Evolutionary conservation across 2,888 invertebrate genomes (phyloP), one percentile per base, ranked within the genome.

Genomic region (Phaedon cochleariae): DNA sequence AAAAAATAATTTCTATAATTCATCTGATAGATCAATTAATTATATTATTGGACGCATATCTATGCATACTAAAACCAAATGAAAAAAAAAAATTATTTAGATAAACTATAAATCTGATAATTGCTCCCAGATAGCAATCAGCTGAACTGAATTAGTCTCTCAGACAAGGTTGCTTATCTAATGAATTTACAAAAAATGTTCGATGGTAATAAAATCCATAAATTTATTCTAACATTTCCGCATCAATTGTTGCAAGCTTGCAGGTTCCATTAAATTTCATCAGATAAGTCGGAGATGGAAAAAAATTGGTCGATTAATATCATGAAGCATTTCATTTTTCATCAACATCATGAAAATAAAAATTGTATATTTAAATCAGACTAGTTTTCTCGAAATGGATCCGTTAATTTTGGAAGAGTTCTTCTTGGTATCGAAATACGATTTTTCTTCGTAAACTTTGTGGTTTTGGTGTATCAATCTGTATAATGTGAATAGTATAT

Each of bases 71-170:
- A 34, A 9, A 34, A 34, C 1, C 31, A 34, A 4, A 41, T 6
- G 15, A 15, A 3, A 41, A 41, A 41, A 41, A 15, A 7, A 15
- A 15, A 1, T 1, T n/a, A 34, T 34, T 34, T 34, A 12, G 34
- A 41, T 41, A 41, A 41, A 41, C 41, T n/a, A n/a, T n/a, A 41
- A 41, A 41, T 41, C 41, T 41, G 41, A 41, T 41, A 41, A 41
- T 41, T 41, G 41, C 41, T 15, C 15, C 15, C 7, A 15, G 41
- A 41, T 41, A 15, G 41, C 41, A n/a, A 41, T 41, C 41, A 15
- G 12, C 15, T n/a, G 41, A 12, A 15, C 41, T 15, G 12, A 41
- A 41, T 12, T 1, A 41, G 15, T 26, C 4, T 41, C 15, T 15
- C 15, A 15, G 41, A n/a, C 41, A 41, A 41, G 41, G 41, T 41